Evolutionary conservation across 2,888 invertebrate genomes (phyloP).

Genomic region (Drosophila antonietae): DNA sequence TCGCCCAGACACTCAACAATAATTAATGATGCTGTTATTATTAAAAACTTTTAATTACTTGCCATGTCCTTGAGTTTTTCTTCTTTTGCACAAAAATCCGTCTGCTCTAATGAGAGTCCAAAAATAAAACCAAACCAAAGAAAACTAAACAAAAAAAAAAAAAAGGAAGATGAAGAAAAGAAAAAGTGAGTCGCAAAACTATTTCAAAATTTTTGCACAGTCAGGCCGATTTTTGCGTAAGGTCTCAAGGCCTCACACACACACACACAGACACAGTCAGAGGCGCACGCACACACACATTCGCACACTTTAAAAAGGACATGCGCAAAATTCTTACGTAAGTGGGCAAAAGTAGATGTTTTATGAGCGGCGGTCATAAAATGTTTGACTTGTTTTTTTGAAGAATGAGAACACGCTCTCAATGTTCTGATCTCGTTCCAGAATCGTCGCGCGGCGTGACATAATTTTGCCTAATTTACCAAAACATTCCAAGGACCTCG

Average conservation of each 20-base stretch:
- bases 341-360: conserved; percentile 61
- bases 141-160: conserved; percentile 17
- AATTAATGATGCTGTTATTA: conserved; percentile 72
- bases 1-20: conserved; percentile 25
- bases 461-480: conserved; percentile 75
- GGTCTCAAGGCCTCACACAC: conserved; percentile 59
- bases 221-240: conserved; percentile 70
- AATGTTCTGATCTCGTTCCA: conserved; percentile 79
- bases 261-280: conserved; percentile 22
- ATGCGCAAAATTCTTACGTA: conserved; percentile 67
- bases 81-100: conserved; percentile 37
- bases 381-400: conserved; percentile 34
- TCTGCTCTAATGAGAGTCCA: conserved; percentile 59
- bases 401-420: conserved; percentile 76
- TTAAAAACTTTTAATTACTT: conserved; percentile 73
- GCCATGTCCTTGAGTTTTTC: conserved; percentile 56
- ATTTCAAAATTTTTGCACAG: conserved; percentile 35
- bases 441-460: conserved; percentile 66
- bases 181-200: conserved; percentile 55
- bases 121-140: conserved; percentile 50
- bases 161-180: conserved; percentile 22
- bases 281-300: conserved; percentile 25
- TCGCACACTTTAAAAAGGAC: conserved; percentile 51
- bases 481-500: conserved; percentile 60
- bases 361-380: conserved; percentile 68